Evolutionary conservation across 1,140 invertebrate genomes (phyloP).

Genomic region (Neodiprion virginianus): DNA sequence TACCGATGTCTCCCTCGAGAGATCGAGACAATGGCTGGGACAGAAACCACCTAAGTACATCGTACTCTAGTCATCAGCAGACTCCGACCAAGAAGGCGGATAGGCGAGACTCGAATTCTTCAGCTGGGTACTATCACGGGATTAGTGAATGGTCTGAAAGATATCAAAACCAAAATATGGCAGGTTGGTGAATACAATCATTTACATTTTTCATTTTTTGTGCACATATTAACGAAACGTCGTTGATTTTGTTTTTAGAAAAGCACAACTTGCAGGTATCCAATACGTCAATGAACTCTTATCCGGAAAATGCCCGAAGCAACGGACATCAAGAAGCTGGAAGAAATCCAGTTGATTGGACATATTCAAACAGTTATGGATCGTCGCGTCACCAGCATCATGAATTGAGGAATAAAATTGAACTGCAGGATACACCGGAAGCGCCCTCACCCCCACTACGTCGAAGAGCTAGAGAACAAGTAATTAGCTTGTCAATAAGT

Average conservation of each 20-base stretch:
- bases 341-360: conserved; percentile 42
- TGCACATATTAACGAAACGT: not conserved
- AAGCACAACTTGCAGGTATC: conserved; percentile 40
- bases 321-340: conserved; percentile 40
- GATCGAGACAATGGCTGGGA: conserved; percentile 30
- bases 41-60: conserved; percentile 54
- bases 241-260: conserved; percentile 27
- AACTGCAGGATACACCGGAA: not conserved
- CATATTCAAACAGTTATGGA: conserved; percentile 44
- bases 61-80: conserved; percentile 32
- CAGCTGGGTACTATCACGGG: conserved; percentile 71
- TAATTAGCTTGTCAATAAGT: conserved; percentile 16
- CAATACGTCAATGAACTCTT: conserved; percentile 41
- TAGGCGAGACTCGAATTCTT: conserved; percentile 56
- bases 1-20: conserved; percentile 54
- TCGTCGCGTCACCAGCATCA: conserved; percentile 36
- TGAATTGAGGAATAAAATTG: conserved; percentile 20
- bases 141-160: conserved; percentile 81
- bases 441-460: conserved; percentile 58
- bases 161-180: conserved; percentile 49
- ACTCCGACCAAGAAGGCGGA: conserved; percentile 23
- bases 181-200: conserved; percentile 1
- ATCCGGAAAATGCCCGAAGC: conserved; percentile 33
- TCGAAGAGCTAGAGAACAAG: conserved; percentile 41
- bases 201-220: not conserved